These are phyloP conservation scores for Hydraecia micacea DNA, from an alignment of 2,888 invertebrate genomes.

Conservation along the genomic window DNA sequence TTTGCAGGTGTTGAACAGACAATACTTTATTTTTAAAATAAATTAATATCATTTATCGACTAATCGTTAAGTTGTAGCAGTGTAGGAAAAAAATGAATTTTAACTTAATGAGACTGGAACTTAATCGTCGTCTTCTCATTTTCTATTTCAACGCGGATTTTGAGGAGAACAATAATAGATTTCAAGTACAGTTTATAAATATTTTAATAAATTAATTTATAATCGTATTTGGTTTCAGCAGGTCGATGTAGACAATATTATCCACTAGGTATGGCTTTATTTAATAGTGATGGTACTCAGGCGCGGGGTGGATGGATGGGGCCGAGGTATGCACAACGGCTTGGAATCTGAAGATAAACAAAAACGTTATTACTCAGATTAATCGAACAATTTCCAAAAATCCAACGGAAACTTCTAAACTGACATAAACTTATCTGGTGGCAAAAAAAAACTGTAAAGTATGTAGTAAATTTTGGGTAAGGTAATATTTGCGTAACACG, in stretches of 20 bases:
- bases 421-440: not conserved
- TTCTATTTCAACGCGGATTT: not conserved
- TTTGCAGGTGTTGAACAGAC: not conserved
- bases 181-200: slow-evolving; percentile 32
- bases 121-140: too few relatives aligned
- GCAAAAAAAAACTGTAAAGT: not conserved
- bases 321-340: slow-evolving; percentile 83
- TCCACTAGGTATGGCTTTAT: slow-evolving; percentile 31
- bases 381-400: not conserved
- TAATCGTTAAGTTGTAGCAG: not conserved
- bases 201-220: slow-evolving; percentile 58
- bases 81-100: not conserved
- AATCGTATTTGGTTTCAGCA: slow-evolving; percentile 60
- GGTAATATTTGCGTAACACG: not conserved
- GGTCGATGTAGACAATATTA: slow-evolving; percentile 4
- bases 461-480: not conserved
- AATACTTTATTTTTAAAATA: not conserved
- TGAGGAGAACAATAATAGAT: slow-evolving; percentile 13
- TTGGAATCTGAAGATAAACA: slow-evolving; percentile 77
- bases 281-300: slow-evolving; percentile 74
- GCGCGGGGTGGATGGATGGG: slow-evolving; percentile 79
- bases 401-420: not conserved
- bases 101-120: not conserved
- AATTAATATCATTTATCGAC: too few relatives aligned
- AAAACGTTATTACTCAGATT: not conserved